Percentiles rank a stretch among this genome's conserved stretches.
These are phyloP conservation scores for Lycia hirtaria DNA, from an alignment of 2,888 invertebrate species.

Conservation along the genomic window DNA sequence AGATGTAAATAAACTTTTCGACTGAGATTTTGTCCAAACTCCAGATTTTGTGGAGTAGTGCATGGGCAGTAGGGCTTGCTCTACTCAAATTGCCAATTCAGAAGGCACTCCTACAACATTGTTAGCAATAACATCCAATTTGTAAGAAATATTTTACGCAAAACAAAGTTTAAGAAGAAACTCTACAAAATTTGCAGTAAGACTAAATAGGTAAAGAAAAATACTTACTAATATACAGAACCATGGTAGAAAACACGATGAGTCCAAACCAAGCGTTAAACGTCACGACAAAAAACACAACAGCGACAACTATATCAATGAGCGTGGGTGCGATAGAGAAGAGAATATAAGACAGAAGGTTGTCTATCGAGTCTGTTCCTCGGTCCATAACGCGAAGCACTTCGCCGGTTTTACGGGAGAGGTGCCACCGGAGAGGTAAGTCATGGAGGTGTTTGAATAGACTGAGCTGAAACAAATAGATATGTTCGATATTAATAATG, in stretches of 20 bases:
- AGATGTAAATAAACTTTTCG: too few species aligned
- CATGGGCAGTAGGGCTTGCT: too few species aligned
- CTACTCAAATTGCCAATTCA: too few species aligned
- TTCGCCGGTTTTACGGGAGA: conserved; percentile 98
- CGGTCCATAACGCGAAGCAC: conserved; percentile 98
- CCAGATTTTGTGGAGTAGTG: too few species aligned
- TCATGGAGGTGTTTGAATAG: conserved; percentile 95
- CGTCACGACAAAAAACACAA: conserved; percentile 93
- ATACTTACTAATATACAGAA: conserved; percentile 94
- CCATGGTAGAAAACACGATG: conserved; percentile 97
- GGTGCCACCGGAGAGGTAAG: conserved; percentile 97
- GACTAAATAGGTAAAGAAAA: too few species aligned
- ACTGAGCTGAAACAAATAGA: conserved; percentile 86
- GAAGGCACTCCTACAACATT: too few species aligned
- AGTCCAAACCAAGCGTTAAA: conserved; percentile 98
- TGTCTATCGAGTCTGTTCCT: conserved; percentile 98
- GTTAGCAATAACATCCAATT: too few species aligned
- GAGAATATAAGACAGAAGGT: conserved; percentile 94
- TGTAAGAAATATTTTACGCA: too few species aligned
- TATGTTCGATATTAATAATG: too few species aligned
- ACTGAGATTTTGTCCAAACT: too few species aligned
- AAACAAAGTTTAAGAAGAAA: too few species aligned
- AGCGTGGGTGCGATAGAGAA: conserved; percentile 98
- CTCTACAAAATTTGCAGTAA: too few species aligned
- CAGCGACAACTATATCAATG: conserved; percentile 95